These are phyloP conservation scores for Solea senegalensis DNA, from an alignment of 2,113 vertebrate genomes.

Conservation along the genomic window DNA sequence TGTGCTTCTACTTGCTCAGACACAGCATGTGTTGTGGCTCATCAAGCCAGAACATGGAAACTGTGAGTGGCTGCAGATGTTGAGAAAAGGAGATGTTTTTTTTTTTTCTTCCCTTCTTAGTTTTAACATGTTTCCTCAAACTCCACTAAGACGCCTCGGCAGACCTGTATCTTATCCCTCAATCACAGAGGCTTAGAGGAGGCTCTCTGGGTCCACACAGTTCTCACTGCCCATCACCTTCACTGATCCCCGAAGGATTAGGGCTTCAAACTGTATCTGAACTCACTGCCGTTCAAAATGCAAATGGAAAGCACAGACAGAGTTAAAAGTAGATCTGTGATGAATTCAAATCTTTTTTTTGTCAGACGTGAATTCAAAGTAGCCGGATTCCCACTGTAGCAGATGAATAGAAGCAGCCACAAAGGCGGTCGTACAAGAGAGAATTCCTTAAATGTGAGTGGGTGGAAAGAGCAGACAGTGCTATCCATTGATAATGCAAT, in stretches of 20 bases:
- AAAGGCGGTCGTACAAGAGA: slow-evolving; percentile 1
- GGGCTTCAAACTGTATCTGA: slow-evolving; percentile 12
- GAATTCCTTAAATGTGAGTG: slow-evolving; percentile 43
- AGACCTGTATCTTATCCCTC: slow-evolving; percentile 57
- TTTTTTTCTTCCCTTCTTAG: slow-evolving; percentile 1
- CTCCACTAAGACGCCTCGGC: slow-evolving; percentile 44
- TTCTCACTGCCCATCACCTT: slow-evolving; percentile 49
- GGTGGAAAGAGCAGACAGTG: slow-evolving; percentile 30
- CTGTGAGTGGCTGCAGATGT: slow-evolving; percentile 79
- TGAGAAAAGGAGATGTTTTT: slow-evolving; percentile 34
- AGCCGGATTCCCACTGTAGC: too few relatives aligned
- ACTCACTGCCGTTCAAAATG: background rate
- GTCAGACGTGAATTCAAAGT: background rate
- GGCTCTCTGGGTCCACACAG: slow-evolving; percentile 46
- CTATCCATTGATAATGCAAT: slow-evolving; percentile 59
- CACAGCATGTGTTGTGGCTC: slow-evolving; percentile 76
- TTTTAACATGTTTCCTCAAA: slow-evolving; percentile 47
- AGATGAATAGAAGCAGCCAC: slow-evolving; percentile 2
- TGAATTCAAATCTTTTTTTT: background rate
- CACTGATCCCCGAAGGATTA: slow-evolving; percentile 50
- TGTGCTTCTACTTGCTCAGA: slow-evolving; percentile 49
- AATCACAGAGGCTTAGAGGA: slow-evolving; percentile 52
- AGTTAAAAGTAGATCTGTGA: background rate
- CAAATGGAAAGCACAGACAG: background rate
- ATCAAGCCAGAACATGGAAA: slow-evolving; percentile 79